Conservation (phyloP, 2,888 invertebrate genomes). For the Arge pagana region DNA sequence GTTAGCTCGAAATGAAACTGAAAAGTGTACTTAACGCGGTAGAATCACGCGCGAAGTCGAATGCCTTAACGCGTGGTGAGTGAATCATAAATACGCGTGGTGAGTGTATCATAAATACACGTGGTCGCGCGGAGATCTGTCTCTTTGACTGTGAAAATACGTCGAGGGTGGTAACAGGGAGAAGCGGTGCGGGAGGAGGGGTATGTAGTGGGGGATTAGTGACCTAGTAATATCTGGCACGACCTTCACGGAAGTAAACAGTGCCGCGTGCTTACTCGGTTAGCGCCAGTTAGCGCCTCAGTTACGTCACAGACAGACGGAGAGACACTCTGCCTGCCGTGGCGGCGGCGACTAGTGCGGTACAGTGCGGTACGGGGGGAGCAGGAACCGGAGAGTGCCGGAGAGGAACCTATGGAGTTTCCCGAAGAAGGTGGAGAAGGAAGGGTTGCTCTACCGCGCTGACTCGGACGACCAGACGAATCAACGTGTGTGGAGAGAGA, state of each 20-base stretch:
- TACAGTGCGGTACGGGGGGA: constrained; percentile 37
- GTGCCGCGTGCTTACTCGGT: constrained; percentile 20
- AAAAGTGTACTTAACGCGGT: too few species aligned
- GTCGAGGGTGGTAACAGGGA: background rate
- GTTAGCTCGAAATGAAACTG: too few species aligned
- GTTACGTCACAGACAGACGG: constrained; percentile 56
- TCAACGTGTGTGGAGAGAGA: constrained; percentile 8
- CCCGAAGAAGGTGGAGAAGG: constrained; percentile 22
- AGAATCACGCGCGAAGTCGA: too few species aligned
- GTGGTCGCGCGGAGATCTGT: too few species aligned
- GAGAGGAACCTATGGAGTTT: constrained; percentile 50
- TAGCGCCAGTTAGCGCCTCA: constrained; percentile 20
- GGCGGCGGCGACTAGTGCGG: too few species aligned
- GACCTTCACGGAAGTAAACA: constrained; percentile 23
- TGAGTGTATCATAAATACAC: too few species aligned
- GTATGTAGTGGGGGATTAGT: constrained; percentile 24
- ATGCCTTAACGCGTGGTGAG: too few species aligned
- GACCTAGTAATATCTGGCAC: constrained; percentile 42
- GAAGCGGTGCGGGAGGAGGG: background rate
- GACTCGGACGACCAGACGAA: too few species aligned
- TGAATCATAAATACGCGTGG: too few species aligned
- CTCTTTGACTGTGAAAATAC: too few species aligned
- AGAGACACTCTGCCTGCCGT: constrained; percentile 50
- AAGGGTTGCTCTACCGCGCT: background rate
- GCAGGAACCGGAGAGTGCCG: constrained; percentile 55